Conservation (phyloP, 2,888 invertebrate species). For the Steromphala cineraria region DNA sequence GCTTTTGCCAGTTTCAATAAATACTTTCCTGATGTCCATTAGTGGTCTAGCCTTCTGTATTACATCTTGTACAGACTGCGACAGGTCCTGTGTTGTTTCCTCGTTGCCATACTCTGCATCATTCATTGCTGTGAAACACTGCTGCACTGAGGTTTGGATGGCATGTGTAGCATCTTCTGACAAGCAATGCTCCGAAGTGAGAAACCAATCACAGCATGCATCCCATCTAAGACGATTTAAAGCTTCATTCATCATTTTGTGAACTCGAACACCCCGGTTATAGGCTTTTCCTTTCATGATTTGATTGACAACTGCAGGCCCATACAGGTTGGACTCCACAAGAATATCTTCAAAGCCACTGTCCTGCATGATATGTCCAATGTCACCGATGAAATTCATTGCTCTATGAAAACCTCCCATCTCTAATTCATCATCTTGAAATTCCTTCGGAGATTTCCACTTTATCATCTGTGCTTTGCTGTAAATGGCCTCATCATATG, state of each 20-base stretch:
- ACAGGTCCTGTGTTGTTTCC: background rate
- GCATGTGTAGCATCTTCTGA: background rate
- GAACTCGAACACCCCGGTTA: slow-evolving; percentile 25
- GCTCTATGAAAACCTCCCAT: slow-evolving; percentile 31
- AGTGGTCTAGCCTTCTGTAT: background rate
- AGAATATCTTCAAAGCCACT: background rate
- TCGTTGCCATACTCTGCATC: background rate
- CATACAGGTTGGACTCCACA: slow-evolving; percentile 21
- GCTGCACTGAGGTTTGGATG: background rate
- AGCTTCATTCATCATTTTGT: background rate
- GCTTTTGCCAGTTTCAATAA: background rate
- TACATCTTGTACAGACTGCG: background rate
- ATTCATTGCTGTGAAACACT: background rate
- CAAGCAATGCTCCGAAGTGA: background rate
- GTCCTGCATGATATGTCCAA: slow-evolving; percentile 21
- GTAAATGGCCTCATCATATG: slow-evolving; percentile 34
- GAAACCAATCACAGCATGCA: background rate
- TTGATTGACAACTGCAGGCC: slow-evolving; percentile 9
- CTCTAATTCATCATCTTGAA: slow-evolving; percentile 27
- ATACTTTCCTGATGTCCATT: background rate
- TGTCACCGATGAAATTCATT: slow-evolving; percentile 29
- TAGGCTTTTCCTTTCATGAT: slow-evolving; percentile 27
- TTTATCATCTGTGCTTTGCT: slow-evolving; percentile 34
- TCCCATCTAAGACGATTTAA: background rate
- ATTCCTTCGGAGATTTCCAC: slow-evolving; percentile 25